Evolutionary conservation across 2,797 vertebrate species (phyloP).

Genomic region (Gephyroberyx darwinii): DNA sequence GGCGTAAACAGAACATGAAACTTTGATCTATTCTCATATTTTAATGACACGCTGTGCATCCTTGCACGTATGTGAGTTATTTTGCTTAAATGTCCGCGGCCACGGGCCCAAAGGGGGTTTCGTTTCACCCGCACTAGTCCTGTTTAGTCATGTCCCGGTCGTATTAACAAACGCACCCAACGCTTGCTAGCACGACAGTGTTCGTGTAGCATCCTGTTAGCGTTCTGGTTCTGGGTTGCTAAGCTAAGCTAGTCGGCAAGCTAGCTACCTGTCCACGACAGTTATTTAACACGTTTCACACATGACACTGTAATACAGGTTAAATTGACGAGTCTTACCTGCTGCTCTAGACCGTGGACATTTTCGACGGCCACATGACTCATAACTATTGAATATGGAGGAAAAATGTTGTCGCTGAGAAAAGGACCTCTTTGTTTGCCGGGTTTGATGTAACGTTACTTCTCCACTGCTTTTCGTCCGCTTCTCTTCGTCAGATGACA

Average conservation of each 20-base stretch:
- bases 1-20: no score
- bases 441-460: constrained; percentile 71
- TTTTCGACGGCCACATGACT: constrained; percentile 99
- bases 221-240: constrained; percentile 3
- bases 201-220: constrained; percentile 65
- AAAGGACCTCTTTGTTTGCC: constrained; percentile 82
- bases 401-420: constrained; percentile 79
- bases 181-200: constrained; percentile 42
- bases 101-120: not conserved
- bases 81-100: no score
- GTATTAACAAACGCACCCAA: constrained; percentile 53
- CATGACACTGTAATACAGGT: not conserved
- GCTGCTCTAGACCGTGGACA: constrained; percentile 98
- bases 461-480: constrained; percentile 37
- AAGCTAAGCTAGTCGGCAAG: constrained; percentile 61
- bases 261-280: constrained; percentile 34
- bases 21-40: no score
- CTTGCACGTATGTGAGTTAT: no score
- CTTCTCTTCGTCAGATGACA: constrained; percentile 46
- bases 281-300: constrained; percentile 24
- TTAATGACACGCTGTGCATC: no score
- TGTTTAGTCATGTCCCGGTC: not conserved
- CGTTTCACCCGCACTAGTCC: not conserved
- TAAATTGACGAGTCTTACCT: constrained; percentile 82
- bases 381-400: constrained; percentile 94